Evolutionary conservation across 2,113 vertebrate species (phyloP).

Genomic region (Sporophila hypoxantha): DNA sequence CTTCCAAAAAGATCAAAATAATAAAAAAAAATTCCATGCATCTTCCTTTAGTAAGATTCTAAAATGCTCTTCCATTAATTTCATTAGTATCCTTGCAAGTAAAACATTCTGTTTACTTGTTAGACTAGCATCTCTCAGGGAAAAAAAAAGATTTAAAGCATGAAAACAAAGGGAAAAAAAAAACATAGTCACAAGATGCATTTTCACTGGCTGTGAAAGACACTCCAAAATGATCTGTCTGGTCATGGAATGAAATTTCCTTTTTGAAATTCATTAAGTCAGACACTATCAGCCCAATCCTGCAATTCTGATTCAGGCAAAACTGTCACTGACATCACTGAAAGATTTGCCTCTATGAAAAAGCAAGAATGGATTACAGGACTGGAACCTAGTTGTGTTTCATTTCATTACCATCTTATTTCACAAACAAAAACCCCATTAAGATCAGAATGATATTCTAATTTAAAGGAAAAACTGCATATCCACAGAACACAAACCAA

Average conservation of each 20-base stretch:
- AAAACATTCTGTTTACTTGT: background rate
- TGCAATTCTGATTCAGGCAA: constrained; percentile 25
- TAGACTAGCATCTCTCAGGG: background rate
- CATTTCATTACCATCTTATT: constrained; percentile 39
- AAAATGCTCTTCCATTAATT: background rate
- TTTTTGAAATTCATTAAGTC: constrained; percentile 47
- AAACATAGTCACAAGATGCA: background rate
- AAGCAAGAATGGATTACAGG: background rate
- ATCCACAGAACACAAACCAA: background rate
- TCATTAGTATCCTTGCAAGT: background rate
- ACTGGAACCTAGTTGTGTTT: constrained; percentile 35
- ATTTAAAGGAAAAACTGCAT: background rate
- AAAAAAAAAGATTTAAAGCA: background rate
- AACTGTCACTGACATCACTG: constrained; percentile 16
- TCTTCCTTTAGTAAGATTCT: background rate
- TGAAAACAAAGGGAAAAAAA: background rate
- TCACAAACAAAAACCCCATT: background rate
- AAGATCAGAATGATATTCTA: constrained; percentile 5
- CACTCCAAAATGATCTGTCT: constrained; percentile 16
- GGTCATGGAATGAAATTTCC: constrained; percentile 18
- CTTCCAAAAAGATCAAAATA: background rate
- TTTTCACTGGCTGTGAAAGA: constrained; percentile 10
- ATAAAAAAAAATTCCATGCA: background rate
- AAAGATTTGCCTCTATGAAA: background rate
- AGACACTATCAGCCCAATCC: constrained; percentile 24